Base-by-base conservation (phyloP, 2,113 vertebrate species). In the Syngnathus typhle region DNA sequence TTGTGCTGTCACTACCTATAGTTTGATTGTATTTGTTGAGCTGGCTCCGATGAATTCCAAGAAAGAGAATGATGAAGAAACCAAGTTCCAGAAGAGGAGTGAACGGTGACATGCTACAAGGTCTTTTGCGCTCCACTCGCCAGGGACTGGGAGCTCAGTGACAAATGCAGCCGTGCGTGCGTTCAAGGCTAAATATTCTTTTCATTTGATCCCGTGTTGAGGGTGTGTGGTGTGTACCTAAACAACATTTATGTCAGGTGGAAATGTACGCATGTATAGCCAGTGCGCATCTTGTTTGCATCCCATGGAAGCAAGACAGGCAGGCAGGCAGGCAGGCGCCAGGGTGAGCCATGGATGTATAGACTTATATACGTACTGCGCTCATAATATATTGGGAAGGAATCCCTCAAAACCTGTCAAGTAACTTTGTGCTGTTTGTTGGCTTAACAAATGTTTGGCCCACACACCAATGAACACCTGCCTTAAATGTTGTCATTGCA, bases 321-420 rank as follows among this genome's bases (percentile, higher is more conserved):
- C 79, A n/a, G n/a, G n/a, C n/a, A n/a, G n/a, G n/a, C n/a, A n/a
- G n/a, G n/a, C 71, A 82, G 84, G 81, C 79, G 32, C 60, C 78
- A 81, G 83, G 84, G 8, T 54, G 71, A 72, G 84, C 84, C 82
- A 60, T 85, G 81, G 82, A 86, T 87, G 82, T 87, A n/a, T n/a
- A n/a, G n/a, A n/a, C n/a, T n/a, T 32, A 3, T 32, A 32, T 32
- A 32, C 3, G 3, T 32, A 32, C 27, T 32, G 3, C 27, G 37
- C 8, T 61, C 77, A 60, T 72, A 68, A 77, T 70, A 77, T 78
- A 77, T 59, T 61, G 73, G 71, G 65, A 38, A 79, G 37, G 58
- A 79, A 72, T 56, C 60, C 62, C 66, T 59, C 51, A 54, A 79
- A 72, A 73, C 69, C 75, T 77, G 79, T 82, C 73, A 69, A 74